Percentiles rank a stretch among this genome's conserved stretches.
These are phyloP conservation scores for Rhingia campestris DNA, from an alignment of 2,888 invertebrate species.

Conservation along the genomic window DNA sequence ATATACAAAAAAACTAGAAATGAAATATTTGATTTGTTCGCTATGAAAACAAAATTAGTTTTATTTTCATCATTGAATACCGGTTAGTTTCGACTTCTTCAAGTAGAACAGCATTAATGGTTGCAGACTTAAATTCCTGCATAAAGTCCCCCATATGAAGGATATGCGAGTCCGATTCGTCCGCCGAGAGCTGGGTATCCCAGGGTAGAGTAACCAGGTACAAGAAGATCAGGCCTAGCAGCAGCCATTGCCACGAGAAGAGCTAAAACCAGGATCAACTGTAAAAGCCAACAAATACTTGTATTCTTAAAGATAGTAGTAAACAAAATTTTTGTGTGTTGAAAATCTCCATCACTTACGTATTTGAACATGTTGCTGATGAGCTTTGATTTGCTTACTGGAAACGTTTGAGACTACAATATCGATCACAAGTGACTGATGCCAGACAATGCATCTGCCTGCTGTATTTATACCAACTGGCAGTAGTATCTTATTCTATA, in stretches of 20 bases:
- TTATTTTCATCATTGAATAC: conserved; percentile 7
- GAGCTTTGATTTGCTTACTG: background rate
- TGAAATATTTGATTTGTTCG: background rate
- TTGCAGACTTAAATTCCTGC: conserved; percentile 10
- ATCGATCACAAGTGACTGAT: conserved; percentile 44
- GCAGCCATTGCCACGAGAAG: conserved; percentile 35
- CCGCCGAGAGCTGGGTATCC: conserved; percentile 34
- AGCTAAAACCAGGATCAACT: conserved; percentile 41
- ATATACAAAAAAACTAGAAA: too few species aligned
- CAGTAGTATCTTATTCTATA: background rate
- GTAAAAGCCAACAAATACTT: background rate
- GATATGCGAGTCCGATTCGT: conserved; percentile 34
- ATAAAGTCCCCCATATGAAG: conserved; percentile 26
- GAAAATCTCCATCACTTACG: conserved; percentile 8
- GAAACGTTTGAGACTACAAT: conserved; percentile 10
- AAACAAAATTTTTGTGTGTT: background rate
- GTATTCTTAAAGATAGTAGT: too few species aligned
- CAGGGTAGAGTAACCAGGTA: conserved; percentile 11
- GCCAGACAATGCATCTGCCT: background rate
- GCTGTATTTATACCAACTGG: conserved; percentile 39
- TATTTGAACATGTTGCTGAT: conserved; percentile 44
- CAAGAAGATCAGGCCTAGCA: conserved; percentile 26
- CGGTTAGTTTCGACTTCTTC: background rate
- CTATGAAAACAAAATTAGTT: conserved; percentile 3
- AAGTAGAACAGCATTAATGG: background rate